These are phyloP conservation scores for Branchipolynoe longqiensis DNA, from an alignment of 2,888 invertebrate species.

Conservation along the genomic window DNA sequence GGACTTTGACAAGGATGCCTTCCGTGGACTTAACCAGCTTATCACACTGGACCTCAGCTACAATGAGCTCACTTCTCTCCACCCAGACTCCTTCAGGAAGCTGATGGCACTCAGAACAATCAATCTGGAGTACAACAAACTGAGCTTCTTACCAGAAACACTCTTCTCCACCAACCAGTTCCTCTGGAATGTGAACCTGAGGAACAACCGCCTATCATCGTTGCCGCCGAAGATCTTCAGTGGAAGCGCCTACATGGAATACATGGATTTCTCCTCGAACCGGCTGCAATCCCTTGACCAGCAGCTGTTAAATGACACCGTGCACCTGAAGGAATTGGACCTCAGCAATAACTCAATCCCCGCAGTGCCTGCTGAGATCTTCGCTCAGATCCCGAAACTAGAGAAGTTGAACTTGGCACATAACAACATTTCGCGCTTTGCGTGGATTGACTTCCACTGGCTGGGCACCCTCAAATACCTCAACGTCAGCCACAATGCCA, in stretches of 20 bases:
- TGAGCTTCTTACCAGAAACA: not conserved
- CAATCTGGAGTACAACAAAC: not conserved
- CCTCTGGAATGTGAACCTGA: constrained; percentile 13
- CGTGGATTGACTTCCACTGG: not conserved
- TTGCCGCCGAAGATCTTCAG: not conserved
- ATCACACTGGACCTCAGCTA: not conserved
- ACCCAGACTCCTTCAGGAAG: not conserved
- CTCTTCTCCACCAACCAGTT: not conserved
- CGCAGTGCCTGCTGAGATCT: not conserved
- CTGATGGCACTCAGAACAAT: not conserved
- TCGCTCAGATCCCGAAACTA: not conserved
- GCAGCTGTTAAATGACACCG: not conserved
- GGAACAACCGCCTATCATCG: not conserved
- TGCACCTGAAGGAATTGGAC: constrained; percentile 19
- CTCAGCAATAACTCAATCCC: constrained; percentile 21
- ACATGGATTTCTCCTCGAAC: constrained; percentile 4
- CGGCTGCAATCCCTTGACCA: not conserved
- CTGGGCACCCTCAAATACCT: not conserved
- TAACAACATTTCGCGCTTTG: not conserved
- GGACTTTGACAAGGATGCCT: not conserved
- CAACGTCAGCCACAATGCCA: constrained; percentile 29
- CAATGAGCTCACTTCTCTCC: not conserved
- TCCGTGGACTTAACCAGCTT: not conserved
- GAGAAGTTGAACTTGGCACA: not conserved
- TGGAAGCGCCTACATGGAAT: not conserved